phyloP scores from a whole-genome alignment of 1,140 invertebrate species.

The Drosophila santomea region DNA sequence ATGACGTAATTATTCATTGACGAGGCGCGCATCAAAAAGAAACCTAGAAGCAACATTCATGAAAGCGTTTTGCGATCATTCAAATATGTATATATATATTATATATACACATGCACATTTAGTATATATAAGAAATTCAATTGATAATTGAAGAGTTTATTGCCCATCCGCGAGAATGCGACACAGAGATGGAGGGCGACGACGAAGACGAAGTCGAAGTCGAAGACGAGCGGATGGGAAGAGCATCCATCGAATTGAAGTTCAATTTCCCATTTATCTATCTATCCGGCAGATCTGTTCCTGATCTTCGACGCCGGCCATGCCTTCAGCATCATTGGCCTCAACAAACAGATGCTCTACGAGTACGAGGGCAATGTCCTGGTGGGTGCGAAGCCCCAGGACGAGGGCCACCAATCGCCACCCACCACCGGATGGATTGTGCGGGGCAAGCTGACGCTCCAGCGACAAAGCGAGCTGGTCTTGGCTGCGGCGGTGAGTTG shows the following conservation, averaged over 20 bases:
- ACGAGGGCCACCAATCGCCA: slow-evolving; percentile 68
- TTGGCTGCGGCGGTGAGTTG: slow-evolving; percentile 81
- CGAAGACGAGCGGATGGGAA: not conserved
- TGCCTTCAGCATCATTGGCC: slow-evolving; percentile 79
- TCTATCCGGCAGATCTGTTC: slow-evolving; percentile 68
- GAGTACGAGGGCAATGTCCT: slow-evolving; percentile 81
- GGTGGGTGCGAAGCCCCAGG: slow-evolving; percentile 80
- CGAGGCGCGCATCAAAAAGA: slow-evolving; percentile 33
- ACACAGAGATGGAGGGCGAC: slow-evolving; percentile 7
- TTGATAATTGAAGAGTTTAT: slow-evolving; percentile 77
- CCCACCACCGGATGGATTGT: slow-evolving; percentile 83
- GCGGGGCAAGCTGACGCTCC: slow-evolving; percentile 78
- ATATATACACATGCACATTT: slow-evolving; percentile 27
- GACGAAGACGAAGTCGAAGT: not conserved
- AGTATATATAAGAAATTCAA: slow-evolving; percentile 62
- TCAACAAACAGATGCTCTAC: slow-evolving; percentile 83
- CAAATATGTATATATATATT: slow-evolving; percentile 21
- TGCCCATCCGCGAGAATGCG: slow-evolving; percentile 54
- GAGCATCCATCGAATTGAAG: slow-evolving; percentile 34
- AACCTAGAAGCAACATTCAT: slow-evolving; percentile 53
- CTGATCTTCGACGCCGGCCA: slow-evolving; percentile 69
- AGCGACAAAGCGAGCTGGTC: slow-evolving; percentile 67
- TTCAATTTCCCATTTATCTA: slow-evolving; percentile 41
- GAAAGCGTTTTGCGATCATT: slow-evolving; percentile 54
- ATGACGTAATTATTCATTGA: slow-evolving; percentile 80